A percentile compares a stretch with the other conserved stretches of the same genome.
Evolutionary conservation across 1,140 invertebrate species (phyloP).

Genomic region (Pseudomyrmex concolor): DNA sequence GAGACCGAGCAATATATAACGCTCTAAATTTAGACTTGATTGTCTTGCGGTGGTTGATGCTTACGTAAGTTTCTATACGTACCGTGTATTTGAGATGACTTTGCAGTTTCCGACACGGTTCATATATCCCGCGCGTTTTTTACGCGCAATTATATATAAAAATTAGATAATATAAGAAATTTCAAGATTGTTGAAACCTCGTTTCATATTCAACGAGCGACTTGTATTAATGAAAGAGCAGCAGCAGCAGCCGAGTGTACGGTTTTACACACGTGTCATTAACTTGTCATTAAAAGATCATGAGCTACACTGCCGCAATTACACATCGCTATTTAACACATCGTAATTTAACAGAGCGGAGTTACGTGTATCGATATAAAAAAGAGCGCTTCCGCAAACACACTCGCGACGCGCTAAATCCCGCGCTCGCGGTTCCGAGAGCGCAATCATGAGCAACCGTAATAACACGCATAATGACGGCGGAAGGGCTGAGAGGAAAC

Average conservation of each 20-base stretch:
- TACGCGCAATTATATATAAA: neutral
- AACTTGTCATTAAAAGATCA: neutral
- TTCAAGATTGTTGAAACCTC: no score
- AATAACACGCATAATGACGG: conserved; percentile 44
- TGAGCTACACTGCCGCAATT: neutral
- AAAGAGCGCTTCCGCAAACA: conserved; percentile 30
- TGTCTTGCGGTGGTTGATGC: conserved; percentile 15
- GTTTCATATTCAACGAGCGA: neutral
- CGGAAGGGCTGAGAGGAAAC: conserved; percentile 41
- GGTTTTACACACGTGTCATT: neutral
- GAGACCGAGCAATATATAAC: conserved; percentile 16
- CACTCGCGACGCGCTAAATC: conserved; percentile 22
- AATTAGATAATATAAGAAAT: neutral
- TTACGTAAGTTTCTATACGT: neutral
- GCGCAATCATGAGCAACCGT: conserved; percentile 36
- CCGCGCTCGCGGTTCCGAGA: conserved; percentile 3
- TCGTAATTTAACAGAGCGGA: neutral
- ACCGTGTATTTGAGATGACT: neutral
- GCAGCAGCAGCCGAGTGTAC: no score
- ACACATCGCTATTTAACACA: neutral
- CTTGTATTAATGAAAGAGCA: neutral
- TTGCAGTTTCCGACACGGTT: neutral
- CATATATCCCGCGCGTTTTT: neutral
- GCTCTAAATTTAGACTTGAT: conserved; percentile 50
- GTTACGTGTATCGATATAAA: conserved; percentile 20